These are phyloP conservation scores for Ophion ventricosus DNA, from an alignment of 2,888 invertebrate genomes.

Conservation along the genomic window DNA sequence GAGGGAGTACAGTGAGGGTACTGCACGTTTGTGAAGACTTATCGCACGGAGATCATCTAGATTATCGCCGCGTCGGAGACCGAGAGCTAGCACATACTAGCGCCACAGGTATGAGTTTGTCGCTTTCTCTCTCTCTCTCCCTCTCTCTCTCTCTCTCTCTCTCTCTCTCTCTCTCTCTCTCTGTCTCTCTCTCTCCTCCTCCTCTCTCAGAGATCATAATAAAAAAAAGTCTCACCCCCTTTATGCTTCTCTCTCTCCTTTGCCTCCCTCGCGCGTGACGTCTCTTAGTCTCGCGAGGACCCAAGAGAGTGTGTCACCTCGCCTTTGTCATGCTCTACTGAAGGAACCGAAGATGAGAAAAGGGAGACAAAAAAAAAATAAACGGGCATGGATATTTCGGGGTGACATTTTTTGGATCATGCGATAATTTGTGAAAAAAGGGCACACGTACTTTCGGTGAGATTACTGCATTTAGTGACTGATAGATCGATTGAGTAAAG, in stretches of 20 bases:
- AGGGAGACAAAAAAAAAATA: not conserved
- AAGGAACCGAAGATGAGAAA: constrained; percentile 4
- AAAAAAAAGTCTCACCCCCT: constrained; percentile 1
- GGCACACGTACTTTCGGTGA: no score
- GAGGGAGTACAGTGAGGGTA: constrained; percentile 42
- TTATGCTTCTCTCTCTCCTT: constrained; percentile 12
- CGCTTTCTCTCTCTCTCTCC: constrained; percentile 14
- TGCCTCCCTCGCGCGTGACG: constrained; percentile 4
- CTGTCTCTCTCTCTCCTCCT: no score
- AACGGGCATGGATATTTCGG: constrained; percentile 11
- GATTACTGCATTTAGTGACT: no score
- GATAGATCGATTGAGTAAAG: no score
- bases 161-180: no score
- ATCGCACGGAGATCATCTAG: constrained; percentile 68
- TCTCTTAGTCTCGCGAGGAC: constrained; percentile 30
- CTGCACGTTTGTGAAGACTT: constrained; percentile 47
- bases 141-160: not conserved
- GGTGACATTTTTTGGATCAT: not conserved
- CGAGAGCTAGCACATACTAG: constrained; percentile 42
- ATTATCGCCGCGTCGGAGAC: constrained; percentile 62
- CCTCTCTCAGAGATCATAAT: no score
- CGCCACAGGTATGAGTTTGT: constrained; percentile 61
- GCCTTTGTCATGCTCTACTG: constrained; percentile 51
- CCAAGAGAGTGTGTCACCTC: constrained; percentile 47
- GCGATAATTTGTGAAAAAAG: no score